phyloP scores from a whole-genome alignment of 2,113 vertebrate genomes.

The Butorides virescens region DNA sequence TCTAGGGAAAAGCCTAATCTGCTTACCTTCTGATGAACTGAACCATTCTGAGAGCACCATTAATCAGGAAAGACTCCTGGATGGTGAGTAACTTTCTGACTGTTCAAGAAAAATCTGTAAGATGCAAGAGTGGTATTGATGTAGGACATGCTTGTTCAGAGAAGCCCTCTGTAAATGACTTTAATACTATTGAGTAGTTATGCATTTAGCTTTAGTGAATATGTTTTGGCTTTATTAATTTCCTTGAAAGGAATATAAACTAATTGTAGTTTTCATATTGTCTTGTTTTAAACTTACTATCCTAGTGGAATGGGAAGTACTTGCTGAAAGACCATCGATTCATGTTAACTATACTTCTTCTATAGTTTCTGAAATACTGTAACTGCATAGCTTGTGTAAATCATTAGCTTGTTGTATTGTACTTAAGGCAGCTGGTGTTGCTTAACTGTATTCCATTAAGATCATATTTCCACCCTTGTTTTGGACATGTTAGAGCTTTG shows the following conservation, averaged over 20 bases:
- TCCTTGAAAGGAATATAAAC: constrained; percentile 12
- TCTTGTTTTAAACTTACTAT: constrained; percentile 20
- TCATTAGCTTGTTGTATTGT: constrained; percentile 25
- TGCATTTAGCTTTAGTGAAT: background rate
- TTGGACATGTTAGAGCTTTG: constrained; percentile 73
- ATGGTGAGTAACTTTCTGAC: constrained; percentile 69
- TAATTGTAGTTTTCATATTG: constrained; percentile 29
- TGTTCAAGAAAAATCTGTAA: constrained; percentile 52
- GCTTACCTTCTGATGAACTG: constrained; percentile 56
- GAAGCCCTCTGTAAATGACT: constrained; percentile 29
- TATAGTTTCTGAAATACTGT: constrained; percentile 44
- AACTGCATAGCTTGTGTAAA: constrained; percentile 35
- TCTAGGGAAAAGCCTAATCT: constrained; percentile 54
- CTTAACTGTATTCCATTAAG: constrained; percentile 70
- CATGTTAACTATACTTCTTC: constrained; percentile 42
- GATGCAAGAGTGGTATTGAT: constrained; percentile 30
- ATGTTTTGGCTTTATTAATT: constrained; percentile 25
- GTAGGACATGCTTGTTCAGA: constrained; percentile 44
- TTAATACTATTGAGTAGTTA: constrained; percentile 21
- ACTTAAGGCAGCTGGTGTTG: constrained; percentile 66
- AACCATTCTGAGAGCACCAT: constrained; percentile 72
- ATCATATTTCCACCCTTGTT: constrained; percentile 64
- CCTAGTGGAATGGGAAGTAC: constrained; percentile 34
- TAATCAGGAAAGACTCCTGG: constrained; percentile 69
- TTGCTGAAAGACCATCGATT: constrained; percentile 38